These are phyloP conservation scores for Chroicocephalus ridibundus DNA, from an alignment of 2,113 vertebrate species.

Conservation along the genomic window DNA sequence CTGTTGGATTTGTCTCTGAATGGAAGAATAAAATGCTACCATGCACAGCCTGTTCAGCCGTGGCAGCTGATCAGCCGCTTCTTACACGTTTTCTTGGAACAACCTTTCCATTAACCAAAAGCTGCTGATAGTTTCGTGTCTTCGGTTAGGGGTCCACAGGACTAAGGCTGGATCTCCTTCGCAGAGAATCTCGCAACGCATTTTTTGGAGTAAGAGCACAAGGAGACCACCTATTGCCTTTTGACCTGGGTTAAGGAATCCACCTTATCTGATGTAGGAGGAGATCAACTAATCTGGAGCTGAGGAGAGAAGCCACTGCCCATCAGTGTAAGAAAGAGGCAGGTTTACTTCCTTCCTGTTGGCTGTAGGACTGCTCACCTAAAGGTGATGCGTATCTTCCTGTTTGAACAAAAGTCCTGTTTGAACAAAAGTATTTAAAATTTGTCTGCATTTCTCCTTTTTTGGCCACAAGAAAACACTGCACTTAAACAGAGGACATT, in stretches of 20 bases:
- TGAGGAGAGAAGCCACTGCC: background rate
- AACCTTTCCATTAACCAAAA: background rate
- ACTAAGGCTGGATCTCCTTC: background rate
- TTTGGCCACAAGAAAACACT: background rate
- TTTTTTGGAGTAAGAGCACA: background rate
- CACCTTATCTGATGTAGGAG: background rate
- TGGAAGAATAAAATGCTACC: background rate
- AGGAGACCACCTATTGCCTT: background rate
- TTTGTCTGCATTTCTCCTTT: background rate
- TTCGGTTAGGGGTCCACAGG: background rate
- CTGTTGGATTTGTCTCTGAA: background rate
- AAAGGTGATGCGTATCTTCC: background rate
- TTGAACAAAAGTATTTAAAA: background rate
- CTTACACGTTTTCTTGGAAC: background rate
- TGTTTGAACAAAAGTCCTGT: background rate
- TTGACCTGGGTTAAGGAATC: background rate
- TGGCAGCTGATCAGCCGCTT: background rate
- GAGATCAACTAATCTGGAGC: background rate
- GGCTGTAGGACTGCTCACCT: background rate
- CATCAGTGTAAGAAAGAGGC: background rate
- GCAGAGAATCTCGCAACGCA: accelerated
- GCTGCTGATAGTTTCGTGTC: background rate
- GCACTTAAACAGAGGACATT: background rate
- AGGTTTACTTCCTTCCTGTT: background rate
- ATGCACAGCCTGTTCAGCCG: background rate